phyloP scores from a whole-genome alignment of 1,140 invertebrate genomes.

The Drosophila quadrilineata region DNA sequence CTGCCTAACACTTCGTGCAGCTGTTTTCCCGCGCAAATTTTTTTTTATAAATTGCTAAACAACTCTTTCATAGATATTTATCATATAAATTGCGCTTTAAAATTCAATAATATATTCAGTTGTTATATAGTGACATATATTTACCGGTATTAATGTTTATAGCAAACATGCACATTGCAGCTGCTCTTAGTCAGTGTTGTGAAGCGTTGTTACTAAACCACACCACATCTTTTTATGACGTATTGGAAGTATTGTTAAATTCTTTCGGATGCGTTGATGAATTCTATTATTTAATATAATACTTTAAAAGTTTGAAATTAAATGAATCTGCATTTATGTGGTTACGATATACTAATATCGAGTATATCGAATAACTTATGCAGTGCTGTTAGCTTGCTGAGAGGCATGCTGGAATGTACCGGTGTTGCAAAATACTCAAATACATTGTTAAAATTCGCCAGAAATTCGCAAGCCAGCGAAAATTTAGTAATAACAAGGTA shows the following conservation, averaged over 20 bases:
- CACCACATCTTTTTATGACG: no score
- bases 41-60: not conserved
- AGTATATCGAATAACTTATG: conserved; percentile 25
- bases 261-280: no score
- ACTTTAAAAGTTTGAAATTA: no score
- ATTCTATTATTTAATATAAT: no score
- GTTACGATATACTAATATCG: conserved; percentile 6
- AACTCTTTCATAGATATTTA: not conserved
- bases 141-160: conserved; percentile 11
- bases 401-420: conserved; percentile 24
- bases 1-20: conserved; percentile 17
- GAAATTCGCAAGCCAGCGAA: conserved; percentile 62
- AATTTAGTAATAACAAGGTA: conserved; percentile 56
- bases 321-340: not conserved
- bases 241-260: no score
- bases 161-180: conserved; percentile 33
- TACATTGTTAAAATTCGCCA: conserved; percentile 48
- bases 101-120: not conserved
- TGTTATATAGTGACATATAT: not conserved
- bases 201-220: conserved; percentile 3
- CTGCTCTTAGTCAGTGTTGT: conserved; percentile 30
- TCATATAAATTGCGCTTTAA: not conserved
- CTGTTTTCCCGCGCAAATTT: conserved; percentile 48
- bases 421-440: conserved; percentile 44
- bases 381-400: conserved; percentile 18